These are phyloP conservation scores for Columba janthina DNA, from an alignment of 2,113 vertebrate genomes.

Conservation along the genomic window DNA sequence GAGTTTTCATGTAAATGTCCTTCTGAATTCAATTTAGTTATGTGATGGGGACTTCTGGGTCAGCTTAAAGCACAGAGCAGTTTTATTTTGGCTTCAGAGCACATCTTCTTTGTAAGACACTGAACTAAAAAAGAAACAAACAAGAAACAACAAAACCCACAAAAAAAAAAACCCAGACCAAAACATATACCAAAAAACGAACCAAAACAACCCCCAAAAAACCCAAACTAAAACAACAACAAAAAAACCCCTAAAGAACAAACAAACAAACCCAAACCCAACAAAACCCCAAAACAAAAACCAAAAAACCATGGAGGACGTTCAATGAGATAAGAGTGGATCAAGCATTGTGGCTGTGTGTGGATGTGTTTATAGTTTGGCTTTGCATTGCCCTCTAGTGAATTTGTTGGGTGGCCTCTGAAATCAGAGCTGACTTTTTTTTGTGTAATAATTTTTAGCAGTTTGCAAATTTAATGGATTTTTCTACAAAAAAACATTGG, in stretches of 20 bases:
- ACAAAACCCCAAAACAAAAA: no score
- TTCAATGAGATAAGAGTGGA: background rate
- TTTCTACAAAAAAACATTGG: background rate
- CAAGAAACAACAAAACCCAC: background rate
- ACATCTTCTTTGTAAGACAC: background rate
- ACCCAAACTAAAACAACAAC: no score
- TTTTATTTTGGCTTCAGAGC: background rate
- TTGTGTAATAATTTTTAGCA: background rate
- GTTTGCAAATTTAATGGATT: background rate
- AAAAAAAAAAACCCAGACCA: no score
- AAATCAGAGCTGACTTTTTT: background rate
- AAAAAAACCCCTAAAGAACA: no score
- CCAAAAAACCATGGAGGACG: background rate
- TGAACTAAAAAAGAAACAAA: background rate
- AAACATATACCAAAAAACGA: no score
- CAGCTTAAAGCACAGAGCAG: background rate
- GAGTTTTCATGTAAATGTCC: background rate
- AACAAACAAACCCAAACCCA: no score
- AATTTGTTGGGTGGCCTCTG: background rate
- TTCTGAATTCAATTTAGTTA: background rate
- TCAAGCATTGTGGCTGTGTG: background rate
- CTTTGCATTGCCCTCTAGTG: background rate
- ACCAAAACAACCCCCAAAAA: no score
- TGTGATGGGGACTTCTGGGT: background rate
- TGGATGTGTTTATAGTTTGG: background rate